A percentile compares a stretch with the other conserved stretches of the same genome.
phyloP scores from a whole-genome alignment of 2,113 vertebrate species.

The Ovis aries region DNA sequence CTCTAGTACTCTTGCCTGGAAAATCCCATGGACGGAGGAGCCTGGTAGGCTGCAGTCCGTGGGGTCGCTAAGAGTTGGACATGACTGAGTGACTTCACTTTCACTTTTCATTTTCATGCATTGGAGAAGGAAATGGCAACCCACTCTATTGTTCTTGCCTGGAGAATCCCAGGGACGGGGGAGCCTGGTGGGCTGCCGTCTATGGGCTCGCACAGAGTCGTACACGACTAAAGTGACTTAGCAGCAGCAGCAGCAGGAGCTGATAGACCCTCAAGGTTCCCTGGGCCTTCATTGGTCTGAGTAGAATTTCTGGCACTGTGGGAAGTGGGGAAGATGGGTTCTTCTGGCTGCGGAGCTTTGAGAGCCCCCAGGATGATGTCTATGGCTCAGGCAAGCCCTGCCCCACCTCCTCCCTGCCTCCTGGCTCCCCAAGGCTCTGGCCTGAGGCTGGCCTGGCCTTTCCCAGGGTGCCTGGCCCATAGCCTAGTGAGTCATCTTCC shows the following conservation, averaged over 20 bases:
- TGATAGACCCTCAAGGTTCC: neutral
- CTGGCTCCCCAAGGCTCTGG: constrained; percentile 53
- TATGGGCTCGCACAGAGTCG: too few species aligned
- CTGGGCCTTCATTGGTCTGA: neutral
- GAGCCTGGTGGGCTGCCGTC: too few species aligned
- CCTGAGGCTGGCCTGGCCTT: constrained; percentile 59
- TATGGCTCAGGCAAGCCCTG: neutral
- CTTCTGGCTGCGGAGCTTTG: neutral
- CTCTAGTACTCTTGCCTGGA: too few species aligned
- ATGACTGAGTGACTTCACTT: too few species aligned
- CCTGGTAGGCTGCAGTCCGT: too few species aligned
- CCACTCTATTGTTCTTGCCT: too few species aligned
- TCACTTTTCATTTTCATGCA: too few species aligned
- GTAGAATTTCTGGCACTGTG: neutral
- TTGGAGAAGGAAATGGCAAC: too few species aligned
- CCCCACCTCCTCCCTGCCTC: neutral
- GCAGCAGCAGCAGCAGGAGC: neutral
- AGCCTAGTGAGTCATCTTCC: constrained; percentile 70
- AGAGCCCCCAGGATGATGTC: neutral
- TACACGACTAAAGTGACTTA: too few species aligned
- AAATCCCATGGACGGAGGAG: too few species aligned
- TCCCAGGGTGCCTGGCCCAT: constrained; percentile 65
- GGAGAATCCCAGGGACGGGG: too few species aligned
- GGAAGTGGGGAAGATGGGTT: neutral
- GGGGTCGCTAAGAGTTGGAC: too few species aligned